A percentile compares a stretch with the other conserved stretches of the same genome.
phyloP scores from a whole-genome alignment of 1,140 invertebrate species.

The Leptinotarsa defecta region DNA sequence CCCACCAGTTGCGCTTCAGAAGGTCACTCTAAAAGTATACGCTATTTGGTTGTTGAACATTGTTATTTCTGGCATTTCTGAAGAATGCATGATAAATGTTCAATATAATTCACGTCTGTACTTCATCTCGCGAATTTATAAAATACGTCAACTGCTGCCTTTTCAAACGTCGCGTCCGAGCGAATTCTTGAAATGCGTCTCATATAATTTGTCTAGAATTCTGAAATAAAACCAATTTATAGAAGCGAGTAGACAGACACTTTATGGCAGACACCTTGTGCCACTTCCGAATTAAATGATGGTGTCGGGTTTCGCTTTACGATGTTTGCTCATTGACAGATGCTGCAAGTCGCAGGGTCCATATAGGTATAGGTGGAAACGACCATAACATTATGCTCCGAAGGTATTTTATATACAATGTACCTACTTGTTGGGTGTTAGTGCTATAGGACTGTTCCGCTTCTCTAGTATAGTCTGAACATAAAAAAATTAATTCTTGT shows the following conservation, averaged over 20 bases:
- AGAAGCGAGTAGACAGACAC: conserved; percentile 26
- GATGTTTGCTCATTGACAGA: conserved; percentile 49
- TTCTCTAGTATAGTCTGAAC: not conserved
- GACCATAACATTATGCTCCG: conserved; percentile 10
- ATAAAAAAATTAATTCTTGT: not conserved
- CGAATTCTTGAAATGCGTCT: not conserved
- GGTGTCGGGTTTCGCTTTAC: conserved; percentile 45
- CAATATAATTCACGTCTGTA: no score
- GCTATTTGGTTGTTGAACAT: no score
- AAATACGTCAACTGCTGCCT: no score
- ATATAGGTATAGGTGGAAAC: not conserved
- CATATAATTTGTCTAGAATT: not conserved
- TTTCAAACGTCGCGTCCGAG: not conserved
- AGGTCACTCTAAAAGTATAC: no score
- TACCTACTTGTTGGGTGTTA: conserved; percentile 7
- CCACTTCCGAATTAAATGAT: conserved; percentile 44
- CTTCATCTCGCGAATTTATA: no score
- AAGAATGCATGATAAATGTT: no score
- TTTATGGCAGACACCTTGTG: conserved; percentile 48
- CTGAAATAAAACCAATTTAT: not conserved
- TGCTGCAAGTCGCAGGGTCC: conserved; percentile 30
- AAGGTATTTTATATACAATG: not conserved
- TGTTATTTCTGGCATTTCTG: no score
- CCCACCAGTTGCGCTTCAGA: no score
- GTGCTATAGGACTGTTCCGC: not conserved